Conservation (phyloP, 1,140 invertebrate species). For the Neuroterus valhalla region DNA sequence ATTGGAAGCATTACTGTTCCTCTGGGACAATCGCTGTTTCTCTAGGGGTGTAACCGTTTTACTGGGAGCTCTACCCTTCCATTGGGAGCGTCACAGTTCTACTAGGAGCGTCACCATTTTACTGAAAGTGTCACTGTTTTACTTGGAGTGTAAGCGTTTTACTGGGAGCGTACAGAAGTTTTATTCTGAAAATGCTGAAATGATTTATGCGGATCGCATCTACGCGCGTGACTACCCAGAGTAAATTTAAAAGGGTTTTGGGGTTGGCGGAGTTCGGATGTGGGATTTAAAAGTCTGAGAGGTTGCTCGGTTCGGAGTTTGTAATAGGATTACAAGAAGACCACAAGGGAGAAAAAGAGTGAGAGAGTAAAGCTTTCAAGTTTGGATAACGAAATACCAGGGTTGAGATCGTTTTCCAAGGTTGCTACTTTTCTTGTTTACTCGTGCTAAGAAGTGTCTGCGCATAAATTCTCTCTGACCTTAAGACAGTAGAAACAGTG, state of each 20-base stretch:
- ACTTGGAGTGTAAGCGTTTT: too few relatives aligned
- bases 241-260: neutral
- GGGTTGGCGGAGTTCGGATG: neutral
- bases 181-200: too few relatives aligned
- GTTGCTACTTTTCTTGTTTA: conserved; percentile 14
- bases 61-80: too few relatives aligned
- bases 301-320: neutral
- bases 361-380: neutral
- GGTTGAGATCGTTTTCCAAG: conserved; percentile 18
- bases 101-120: too few relatives aligned
- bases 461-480: conserved; percentile 13
- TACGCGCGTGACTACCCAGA: too few relatives aligned
- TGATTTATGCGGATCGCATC: too few relatives aligned
- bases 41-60: too few relatives aligned
- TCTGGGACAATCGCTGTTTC: too few relatives aligned
- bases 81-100: too few relatives aligned
- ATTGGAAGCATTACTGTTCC: too few relatives aligned
- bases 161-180: too few relatives aligned
- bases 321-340: conserved; percentile 25
- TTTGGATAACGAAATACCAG: conserved; percentile 1
- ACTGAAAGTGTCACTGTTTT: too few relatives aligned
- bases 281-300: conserved; percentile 9
- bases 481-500: neutral
- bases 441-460: conserved; percentile 14
- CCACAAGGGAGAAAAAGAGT: conserved; percentile 5